Percentiles rank a stretch among this genome's conserved stretches.
phyloP scores from a whole-genome alignment of 2,888 invertebrate genomes.

The Pseudoips prasinana region DNA sequence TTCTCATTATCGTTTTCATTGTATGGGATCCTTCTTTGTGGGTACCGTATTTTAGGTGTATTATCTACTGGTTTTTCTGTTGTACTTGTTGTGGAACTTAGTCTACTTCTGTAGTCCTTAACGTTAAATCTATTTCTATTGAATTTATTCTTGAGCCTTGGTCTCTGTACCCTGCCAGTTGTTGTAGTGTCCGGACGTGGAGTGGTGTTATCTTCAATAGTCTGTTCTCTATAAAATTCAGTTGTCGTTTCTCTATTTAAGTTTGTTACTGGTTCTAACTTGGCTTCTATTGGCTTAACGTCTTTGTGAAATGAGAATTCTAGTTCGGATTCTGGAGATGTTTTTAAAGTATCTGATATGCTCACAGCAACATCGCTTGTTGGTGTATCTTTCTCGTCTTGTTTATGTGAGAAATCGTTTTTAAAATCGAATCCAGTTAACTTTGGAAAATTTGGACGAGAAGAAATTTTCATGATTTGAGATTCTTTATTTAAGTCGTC shows the following conservation, averaged over 20 bases:
- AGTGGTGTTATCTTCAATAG: constrained; percentile 51
- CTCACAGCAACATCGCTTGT: constrained; percentile 74
- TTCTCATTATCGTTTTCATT: constrained; percentile 64
- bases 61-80: constrained; percentile 61
- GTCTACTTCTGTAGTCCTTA: constrained; percentile 87
- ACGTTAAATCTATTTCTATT: constrained; percentile 89
- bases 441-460: constrained; percentile 53
- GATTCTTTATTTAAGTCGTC: constrained; percentile 64
- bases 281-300: constrained; percentile 67
- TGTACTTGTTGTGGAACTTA: constrained; percentile 80
- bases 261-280: constrained; percentile 47
- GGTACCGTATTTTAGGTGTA: constrained; percentile 69
- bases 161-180: constrained; percentile 52
- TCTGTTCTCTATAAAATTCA: constrained; percentile 41
- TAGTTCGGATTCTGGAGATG: constrained; percentile 46
- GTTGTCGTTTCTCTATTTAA: constrained; percentile 51
- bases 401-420: constrained; percentile 71
- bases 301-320: constrained; percentile 74
- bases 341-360: constrained; percentile 55
- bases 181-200: constrained; percentile 53
- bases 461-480: constrained; percentile 78
- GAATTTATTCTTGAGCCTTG: constrained; percentile 77
- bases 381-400: constrained; percentile 78
- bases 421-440: constrained; percentile 48
- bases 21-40: constrained; percentile 71